Conservation (phyloP, 2,888 invertebrate species). For the Acrobasis repandana region DNA sequence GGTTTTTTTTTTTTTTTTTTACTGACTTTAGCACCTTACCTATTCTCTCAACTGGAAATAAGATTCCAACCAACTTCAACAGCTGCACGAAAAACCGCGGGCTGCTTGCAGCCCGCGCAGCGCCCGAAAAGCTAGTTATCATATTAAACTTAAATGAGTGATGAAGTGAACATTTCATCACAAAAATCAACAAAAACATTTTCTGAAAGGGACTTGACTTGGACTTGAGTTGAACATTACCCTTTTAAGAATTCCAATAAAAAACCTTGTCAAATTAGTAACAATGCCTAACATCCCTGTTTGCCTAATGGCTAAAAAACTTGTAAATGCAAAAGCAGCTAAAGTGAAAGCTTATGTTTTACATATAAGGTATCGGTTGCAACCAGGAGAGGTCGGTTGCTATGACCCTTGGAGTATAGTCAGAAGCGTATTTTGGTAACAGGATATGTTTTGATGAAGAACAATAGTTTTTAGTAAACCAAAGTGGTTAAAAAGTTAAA, state of each 20-base stretch:
- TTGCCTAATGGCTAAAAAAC: constrained; percentile 18
- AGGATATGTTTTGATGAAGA: neutral
- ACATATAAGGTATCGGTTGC: constrained; percentile 20
- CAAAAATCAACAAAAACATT: neutral
- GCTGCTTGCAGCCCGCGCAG: too few relatives aligned
- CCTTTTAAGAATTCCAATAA: constrained; percentile 7
- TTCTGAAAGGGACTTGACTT: constrained; percentile 8
- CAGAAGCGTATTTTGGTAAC: constrained; percentile 5
- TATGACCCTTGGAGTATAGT: constrained; percentile 9
- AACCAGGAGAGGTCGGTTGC: neutral
- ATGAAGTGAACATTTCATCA: neutral
- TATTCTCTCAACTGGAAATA: too few relatives aligned
- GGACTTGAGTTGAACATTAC: neutral
- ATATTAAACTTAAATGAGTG: neutral
- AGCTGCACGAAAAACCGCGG: too few relatives aligned
- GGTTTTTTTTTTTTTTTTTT: too few relatives aligned
- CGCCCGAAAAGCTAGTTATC: too few relatives aligned
- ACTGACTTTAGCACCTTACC: too few relatives aligned
- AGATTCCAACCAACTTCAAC: too few relatives aligned
- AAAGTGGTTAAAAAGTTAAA: neutral
- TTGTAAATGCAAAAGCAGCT: constrained; percentile 13
- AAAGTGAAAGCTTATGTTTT: constrained; percentile 22
- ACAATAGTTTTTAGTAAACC: constrained; percentile 1
- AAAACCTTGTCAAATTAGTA: constrained; percentile 21
- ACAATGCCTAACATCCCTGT: constrained; percentile 4